Base-by-base conservation (phyloP, 2,113 vertebrate genomes). In the Tetraodon nigroviridis region DNA sequence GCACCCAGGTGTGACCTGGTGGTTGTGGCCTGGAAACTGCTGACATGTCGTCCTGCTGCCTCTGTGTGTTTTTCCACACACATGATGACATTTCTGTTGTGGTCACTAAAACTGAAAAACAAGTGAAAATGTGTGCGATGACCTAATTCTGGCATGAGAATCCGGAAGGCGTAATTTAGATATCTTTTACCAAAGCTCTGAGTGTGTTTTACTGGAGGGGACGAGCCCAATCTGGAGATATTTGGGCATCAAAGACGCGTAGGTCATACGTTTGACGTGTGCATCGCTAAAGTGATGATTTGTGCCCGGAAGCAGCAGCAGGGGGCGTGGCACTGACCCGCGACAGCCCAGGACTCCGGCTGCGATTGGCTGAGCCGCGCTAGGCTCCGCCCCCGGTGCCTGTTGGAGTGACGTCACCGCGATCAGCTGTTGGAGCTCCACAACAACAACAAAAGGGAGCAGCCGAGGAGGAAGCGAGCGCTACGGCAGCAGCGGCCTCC, bases 371-470 rank as follows among this genome's bases (percentile, higher is more conserved):
- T 58, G 47, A 21, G 8, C 10, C 0, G 40, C 10, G 5, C 61
- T 20, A 4, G n/a, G 32, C 7, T 61, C 63, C n/a, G 32, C 40
- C 77, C 71, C 69, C 57, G 2, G 6, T 3, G 17, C 2, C 42
- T 12, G 16, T 14, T 15, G 42, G 0, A 7, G 8, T 12, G 67
- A 87, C 88, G 87, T 88, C 60, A 84, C 60, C 11, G 2, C 73
- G 87, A 93, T 94, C 94, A 96, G 94, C 94, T 94, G 95, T 93
- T 93, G 53, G 83, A 65, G 73, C 88, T 72, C 87, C 86, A 88
- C 89, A 87, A 93, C 92, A 97, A 91, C 90, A 92, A 95, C 93
- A 96, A 94, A 94, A 92, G 91, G 87, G 82, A 85, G 84, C 79
- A 64, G 85, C 73, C 51, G 69, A 74, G 61, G 72, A 72, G 65